Percentiles rank a stretch among this genome's conserved stretches.
phyloP scores from a whole-genome alignment of 2,797 vertebrate species.

The Microtus agrestis region DNA sequence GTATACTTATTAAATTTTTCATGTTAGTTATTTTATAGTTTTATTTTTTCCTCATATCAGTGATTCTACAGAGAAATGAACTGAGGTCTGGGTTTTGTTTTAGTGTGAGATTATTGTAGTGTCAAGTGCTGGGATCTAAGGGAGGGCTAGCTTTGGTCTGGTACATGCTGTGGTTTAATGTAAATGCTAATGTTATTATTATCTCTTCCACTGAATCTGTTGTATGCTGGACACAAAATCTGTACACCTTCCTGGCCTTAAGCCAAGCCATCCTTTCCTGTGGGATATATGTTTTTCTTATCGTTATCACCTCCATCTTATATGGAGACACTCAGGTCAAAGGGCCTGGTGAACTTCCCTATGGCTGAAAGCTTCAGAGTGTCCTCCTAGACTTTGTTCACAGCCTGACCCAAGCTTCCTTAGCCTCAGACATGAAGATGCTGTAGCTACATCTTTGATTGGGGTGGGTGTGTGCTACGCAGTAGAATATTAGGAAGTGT shows the following conservation, averaged over 20 bases:
- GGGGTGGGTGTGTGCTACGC: not conserved
- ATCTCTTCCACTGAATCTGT: not conserved
- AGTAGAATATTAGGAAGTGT: not conserved
- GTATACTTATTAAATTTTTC: not conserved
- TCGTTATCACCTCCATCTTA: too few relatives aligned
- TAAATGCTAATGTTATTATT: not conserved
- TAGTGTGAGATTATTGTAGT: not conserved
- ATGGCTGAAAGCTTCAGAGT: not conserved
- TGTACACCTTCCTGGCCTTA: not conserved
- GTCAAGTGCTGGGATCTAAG: not conserved
- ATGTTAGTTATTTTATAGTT: not conserved
- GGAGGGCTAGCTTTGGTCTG: not conserved
- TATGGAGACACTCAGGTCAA: not conserved
- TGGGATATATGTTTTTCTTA: not conserved
- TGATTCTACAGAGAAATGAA: not conserved
- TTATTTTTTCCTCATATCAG: not conserved
- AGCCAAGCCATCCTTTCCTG: not conserved
- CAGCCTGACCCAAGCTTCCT: not conserved
- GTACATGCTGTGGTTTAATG: not conserved
- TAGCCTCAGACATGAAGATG: not conserved
- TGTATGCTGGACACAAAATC: not conserved
- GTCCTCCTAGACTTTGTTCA: not conserved
- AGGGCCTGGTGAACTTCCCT: not conserved
- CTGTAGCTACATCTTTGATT: not conserved
- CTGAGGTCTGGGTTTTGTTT: not conserved